Evolutionary conservation across 2,797 vertebrate species (phyloP), one percentile per base, ranked within the genome.

Genomic region (Otolemur crassicaudatus): DNA sequence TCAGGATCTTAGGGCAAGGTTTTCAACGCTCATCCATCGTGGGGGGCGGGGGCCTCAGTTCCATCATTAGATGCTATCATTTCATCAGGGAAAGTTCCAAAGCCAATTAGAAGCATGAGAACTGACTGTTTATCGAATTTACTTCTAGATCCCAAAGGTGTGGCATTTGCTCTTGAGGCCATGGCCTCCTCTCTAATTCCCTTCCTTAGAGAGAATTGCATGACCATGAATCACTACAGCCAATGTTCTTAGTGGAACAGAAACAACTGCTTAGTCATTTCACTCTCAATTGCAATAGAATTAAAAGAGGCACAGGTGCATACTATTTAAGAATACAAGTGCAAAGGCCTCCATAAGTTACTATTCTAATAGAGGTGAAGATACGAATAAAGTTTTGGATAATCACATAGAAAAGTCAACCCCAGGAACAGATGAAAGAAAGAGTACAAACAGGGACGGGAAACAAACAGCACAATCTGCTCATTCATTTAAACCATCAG

Each of bases 1-100:
- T 67, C 34, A 84, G 12, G 27, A 60, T 25, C 40, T 76, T 63
- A 94, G 46, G 43, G 6, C 13, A 56, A 22, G 65, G 22, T 53
- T 88, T 75, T 84, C 37, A 84, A 80, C 23, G 93, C 19, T 14
- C 23, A 0, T 63, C 87, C 69, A 56, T 69, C 87, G 40, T 40
- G 40, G n/a, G 69, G 34, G 3, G 9, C 19, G 34, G 34, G 34
- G 31, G 56, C 63, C n/a, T 14, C 13, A 65, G 22, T 20, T 53
- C 49, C n/a, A 72, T 9, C 11, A 9, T 1, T 12, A 63, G 29
- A 25, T 23, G 2, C 37, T 69, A 3, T 34, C 61, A 34, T 34
- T 72, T 86, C 22, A 67, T 10, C 11, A 63, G 65, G 63, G 40
- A 65, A 40, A 56, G 73, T 7, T 60, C 76, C 61, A 29, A 72